Percentiles rank a stretch among this genome's conserved stretches.
phyloP scores from a whole-genome alignment of 2,888 invertebrate species.

The Aspidiotus destructor region DNA sequence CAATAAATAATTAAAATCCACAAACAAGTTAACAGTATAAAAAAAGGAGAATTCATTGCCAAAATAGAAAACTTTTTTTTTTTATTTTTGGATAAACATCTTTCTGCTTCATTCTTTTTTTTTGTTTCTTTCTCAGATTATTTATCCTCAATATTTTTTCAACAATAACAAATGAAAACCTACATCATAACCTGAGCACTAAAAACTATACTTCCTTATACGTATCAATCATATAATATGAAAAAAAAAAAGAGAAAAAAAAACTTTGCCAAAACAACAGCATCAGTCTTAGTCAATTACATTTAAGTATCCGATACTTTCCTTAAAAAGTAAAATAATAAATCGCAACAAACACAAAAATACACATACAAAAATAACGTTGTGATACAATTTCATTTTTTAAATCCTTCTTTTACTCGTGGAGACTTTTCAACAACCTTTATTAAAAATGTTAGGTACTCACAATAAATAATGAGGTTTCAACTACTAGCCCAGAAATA shows the following conservation, averaged over 20 bases:
- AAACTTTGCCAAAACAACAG: slow-evolving; percentile 36
- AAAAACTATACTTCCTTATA: slow-evolving; percentile 30
- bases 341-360: slow-evolving; percentile 28
- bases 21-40: slow-evolving; percentile 29
- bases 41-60: slow-evolving; percentile 10
- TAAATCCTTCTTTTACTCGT: too few relatives aligned
- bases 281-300: slow-evolving; percentile 36
- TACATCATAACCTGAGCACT: slow-evolving; percentile 35
- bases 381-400: slow-evolving; percentile 21
- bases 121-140: too few relatives aligned
- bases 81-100: too few relatives aligned
- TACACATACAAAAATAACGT: slow-evolving; percentile 28
- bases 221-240: slow-evolving; percentile 6
- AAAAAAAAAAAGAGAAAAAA: slow-evolving; percentile 32
- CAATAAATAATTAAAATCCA: slow-evolving; percentile 19
- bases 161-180: slow-evolving; percentile 31
- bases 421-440: too few relatives aligned
- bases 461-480: too few relatives aligned
- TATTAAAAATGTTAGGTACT: too few relatives aligned
- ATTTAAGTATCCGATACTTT: slow-evolving; percentile 33
- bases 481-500: too few relatives aligned
- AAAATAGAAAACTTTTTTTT: slow-evolving; percentile 15
- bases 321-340: slow-evolving; percentile 23
- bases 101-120: too few relatives aligned
- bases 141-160: slow-evolving; percentile 18